Evolutionary conservation across 53 echinoderm and acorn worm species (phyloP), one percentile per base, ranked within the genome.

Genomic region (Patiria pectinifera): DNA sequence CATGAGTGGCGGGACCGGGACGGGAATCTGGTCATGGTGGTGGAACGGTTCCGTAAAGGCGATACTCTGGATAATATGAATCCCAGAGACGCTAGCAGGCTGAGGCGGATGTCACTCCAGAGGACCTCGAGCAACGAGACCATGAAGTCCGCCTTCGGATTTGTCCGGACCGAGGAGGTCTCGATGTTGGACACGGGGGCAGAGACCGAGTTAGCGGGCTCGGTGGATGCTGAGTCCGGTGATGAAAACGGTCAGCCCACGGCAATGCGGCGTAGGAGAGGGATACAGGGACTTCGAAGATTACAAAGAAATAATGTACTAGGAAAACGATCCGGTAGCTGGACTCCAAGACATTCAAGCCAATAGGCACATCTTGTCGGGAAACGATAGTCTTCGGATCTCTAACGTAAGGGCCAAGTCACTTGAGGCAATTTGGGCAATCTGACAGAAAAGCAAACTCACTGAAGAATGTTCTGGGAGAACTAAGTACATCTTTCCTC

Each of bases 1-100:
- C 71, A 93, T 1, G 93, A 95, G 70, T 94, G 95, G 94, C 13
- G 62, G 2, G 94, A 95, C 76, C 85, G 85, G 24, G 88, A 91
- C 46, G 95, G 97, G 2, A 72, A 91, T 4, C 74, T 97, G 0
- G 85, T 97, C 2, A 80, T 91, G 85, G 75, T 91, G 9, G 93
- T 97, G 11, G 70, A 94, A 47, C 71, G 69, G 19, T 92, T 87
- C 62, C 82, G 82, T 10, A 86, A 94, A 35, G 94, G 94, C 21
- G 60, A 46, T 4, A 82, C 85, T 43, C n/a, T 81, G 58, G 70
- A 91, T 21, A 71, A 71, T 21, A 77, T 95, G 77, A 89, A 92
- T 60, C 78, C 69, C 35, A 59, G 78, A 19, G 83, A 83, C 22
- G 25, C 25, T 15, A 19, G 60, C 46, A 45, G 58, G n/a, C 83